These are phyloP conservation scores for Drosophila sucinea DNA, from an alignment of 1,140 invertebrate species.

Conservation along the genomic window DNA sequence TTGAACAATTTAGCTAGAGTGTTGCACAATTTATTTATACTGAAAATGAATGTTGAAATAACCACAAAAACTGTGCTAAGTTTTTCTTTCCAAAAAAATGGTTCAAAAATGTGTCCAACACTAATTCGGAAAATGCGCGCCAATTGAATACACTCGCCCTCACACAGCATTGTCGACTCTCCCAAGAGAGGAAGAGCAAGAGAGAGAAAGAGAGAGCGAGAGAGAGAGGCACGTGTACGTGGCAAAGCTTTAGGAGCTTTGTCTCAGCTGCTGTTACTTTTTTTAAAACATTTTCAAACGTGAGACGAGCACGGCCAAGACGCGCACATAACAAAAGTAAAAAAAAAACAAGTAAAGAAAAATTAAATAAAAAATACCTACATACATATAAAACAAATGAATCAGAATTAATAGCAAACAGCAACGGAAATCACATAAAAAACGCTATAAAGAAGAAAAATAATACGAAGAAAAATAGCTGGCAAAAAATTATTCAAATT, in stretches of 20 bases:
- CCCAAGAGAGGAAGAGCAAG: slow-evolving; percentile 23
- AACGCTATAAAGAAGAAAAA: slow-evolving; percentile 21
- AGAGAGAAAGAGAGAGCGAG: neutral
- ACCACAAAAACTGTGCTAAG: slow-evolving; percentile 12
- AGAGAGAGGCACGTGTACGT: slow-evolving; percentile 57
- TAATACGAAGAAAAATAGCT: neutral
- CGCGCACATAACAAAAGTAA: slow-evolving; percentile 47
- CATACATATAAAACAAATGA: neutral
- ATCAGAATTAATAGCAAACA: slow-evolving; percentile 12
- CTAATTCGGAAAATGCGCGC: slow-evolving; percentile 60
- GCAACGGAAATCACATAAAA: slow-evolving; percentile 6
- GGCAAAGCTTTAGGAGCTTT: slow-evolving; percentile 46
- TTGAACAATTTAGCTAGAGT: neutral
- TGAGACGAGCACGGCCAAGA: slow-evolving; percentile 60
- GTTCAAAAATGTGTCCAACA: slow-evolving; percentile 42
- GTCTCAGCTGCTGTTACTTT: slow-evolving; percentile 38
- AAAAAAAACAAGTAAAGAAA: slow-evolving; percentile 41
- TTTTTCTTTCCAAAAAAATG: slow-evolving; percentile 29
- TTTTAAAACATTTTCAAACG: slow-evolving; percentile 51
- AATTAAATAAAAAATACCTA: slow-evolving; percentile 20
- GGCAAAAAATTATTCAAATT: neutral
- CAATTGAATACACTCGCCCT: slow-evolving; percentile 36
- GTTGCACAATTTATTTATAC: slow-evolving; percentile 19
- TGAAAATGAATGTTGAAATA: slow-evolving; percentile 28
- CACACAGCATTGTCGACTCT: slow-evolving; percentile 4